A percentile compares a stretch with the other conserved stretches of the same genome.
Evolutionary conservation across 2,888 invertebrate species (phyloP).

Genomic region (Agrochola macilenta): DNA sequence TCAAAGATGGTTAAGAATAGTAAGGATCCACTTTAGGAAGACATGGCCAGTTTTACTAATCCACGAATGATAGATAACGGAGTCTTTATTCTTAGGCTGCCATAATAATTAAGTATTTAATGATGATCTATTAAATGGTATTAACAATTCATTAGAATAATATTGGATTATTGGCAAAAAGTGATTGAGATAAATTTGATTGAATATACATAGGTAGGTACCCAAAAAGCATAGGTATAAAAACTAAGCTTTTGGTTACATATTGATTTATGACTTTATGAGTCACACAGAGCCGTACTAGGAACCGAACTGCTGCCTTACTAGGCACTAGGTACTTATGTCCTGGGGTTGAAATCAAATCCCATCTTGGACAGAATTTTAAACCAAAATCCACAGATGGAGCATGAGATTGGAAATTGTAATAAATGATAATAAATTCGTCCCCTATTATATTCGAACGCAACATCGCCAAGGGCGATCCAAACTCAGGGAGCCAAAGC

Average conservation of each 20-base stretch:
- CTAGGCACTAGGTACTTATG: no score
- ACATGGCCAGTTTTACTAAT: background rate
- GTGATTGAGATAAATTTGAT: background rate
- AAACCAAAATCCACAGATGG: conserved; percentile 36
- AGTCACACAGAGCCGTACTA: background rate
- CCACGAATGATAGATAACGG: background rate
- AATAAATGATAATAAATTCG: conserved; percentile 36
- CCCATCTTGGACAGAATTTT: conserved; percentile 1
- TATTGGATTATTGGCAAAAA: no score
- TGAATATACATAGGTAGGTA: background rate
- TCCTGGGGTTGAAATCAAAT: conserved; percentile 4
- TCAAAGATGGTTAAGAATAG: background rate
- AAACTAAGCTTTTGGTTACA: background rate
- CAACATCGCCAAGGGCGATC: conserved; percentile 17
- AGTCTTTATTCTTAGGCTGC: background rate
- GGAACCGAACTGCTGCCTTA: no score
- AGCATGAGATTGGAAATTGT: conserved; percentile 38
- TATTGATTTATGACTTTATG: background rate
- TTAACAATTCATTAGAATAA: background rate
- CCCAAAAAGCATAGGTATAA: background rate
- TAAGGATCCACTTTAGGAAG: background rate
- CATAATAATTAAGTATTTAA: background rate
- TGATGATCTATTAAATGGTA: background rate
- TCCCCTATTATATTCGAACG: conserved; percentile 31
- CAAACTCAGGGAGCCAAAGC: conserved; percentile 27